These are phyloP conservation scores for Mamestra brassicae DNA, from an alignment of 2,888 invertebrate genomes.

Conservation along the genomic window DNA sequence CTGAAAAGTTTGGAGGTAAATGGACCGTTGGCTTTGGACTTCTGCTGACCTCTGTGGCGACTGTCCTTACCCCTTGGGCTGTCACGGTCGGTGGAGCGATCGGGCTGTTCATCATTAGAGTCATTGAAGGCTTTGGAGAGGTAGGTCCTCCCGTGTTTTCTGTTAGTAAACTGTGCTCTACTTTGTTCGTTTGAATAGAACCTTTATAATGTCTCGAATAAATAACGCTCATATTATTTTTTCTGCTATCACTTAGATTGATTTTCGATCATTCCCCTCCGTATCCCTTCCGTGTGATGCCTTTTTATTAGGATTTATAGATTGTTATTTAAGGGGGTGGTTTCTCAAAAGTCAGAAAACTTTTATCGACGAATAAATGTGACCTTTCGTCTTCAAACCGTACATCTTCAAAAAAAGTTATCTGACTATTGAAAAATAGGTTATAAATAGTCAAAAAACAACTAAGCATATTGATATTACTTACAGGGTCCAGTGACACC, in stretches of 20 bases:
- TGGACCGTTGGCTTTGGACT: conserved; percentile 95
- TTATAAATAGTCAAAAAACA: no score
- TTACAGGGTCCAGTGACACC: conserved; percentile 91
- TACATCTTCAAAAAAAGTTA: no score
- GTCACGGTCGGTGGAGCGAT: conserved; percentile 90
- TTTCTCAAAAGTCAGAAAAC: no score
- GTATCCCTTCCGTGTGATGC: neutral
- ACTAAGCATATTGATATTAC: no score
- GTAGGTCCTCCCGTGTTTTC: conserved; percentile 75
- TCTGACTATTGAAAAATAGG: no score
- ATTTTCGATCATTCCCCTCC: neutral
- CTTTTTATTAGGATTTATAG: no score
- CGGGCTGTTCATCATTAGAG: conserved; percentile 90
- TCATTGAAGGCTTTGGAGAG: conserved; percentile 92
- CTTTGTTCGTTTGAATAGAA: neutral
- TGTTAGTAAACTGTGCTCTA: no score
- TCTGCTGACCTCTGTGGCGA: conserved; percentile 94
- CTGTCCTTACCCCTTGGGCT: conserved; percentile 94
- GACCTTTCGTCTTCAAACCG: no score
- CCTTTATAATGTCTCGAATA: neutral
- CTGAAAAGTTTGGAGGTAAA: conserved; percentile 96
- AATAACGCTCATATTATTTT: neutral
- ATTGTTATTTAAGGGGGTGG: no score
- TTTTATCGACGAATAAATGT: no score
- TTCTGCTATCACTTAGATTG: neutral